Conservation (phyloP, 2,797 vertebrate genomes). For the Acipenser oxyrinchus region DNA sequence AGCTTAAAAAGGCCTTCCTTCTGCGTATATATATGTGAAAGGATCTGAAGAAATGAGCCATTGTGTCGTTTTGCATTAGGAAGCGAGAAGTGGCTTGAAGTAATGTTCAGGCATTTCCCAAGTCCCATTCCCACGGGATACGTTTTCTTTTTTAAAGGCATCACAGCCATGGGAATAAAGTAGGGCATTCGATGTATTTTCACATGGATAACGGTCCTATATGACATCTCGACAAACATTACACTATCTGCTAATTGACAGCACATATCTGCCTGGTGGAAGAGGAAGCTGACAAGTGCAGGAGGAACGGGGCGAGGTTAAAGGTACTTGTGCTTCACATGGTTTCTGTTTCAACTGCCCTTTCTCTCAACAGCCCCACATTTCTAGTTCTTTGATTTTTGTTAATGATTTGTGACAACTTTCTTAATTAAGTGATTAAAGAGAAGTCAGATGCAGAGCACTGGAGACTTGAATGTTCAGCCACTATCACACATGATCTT, state of each 20-base stretch:
- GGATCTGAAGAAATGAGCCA: conserved; percentile 54
- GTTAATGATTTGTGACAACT: conserved; percentile 24
- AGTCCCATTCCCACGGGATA: conserved; percentile 44
- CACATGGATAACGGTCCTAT: conserved; percentile 41
- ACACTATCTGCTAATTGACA: conserved; percentile 73
- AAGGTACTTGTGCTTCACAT: conserved; percentile 32
- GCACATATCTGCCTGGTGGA: conserved; percentile 57
- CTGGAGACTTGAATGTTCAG: conserved; percentile 14
- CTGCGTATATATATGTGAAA: background rate
- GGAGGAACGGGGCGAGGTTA: conserved; percentile 58
- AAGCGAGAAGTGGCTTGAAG: conserved; percentile 52
- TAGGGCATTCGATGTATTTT: conserved; percentile 50
- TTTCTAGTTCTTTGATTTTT: conserved; percentile 8
- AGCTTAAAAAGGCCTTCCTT: background rate
- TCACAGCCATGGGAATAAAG: conserved; percentile 45
- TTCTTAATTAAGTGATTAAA: conserved; percentile 24
- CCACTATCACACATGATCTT: too few species aligned
- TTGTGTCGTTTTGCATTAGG: conserved; percentile 66
- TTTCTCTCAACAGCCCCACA: background rate
- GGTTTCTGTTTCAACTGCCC: conserved; percentile 5
- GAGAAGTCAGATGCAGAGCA: conserved; percentile 16
- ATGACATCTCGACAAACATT: conserved; percentile 51
- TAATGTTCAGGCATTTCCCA: conserved; percentile 59
- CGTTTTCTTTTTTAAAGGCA: conserved; percentile 50
- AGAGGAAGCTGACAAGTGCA: conserved; percentile 55